Evolutionary conservation across 2,888 invertebrate genomes (phyloP), one percentile per base, ranked within the genome.

Genomic region (Formica aserva): DNA sequence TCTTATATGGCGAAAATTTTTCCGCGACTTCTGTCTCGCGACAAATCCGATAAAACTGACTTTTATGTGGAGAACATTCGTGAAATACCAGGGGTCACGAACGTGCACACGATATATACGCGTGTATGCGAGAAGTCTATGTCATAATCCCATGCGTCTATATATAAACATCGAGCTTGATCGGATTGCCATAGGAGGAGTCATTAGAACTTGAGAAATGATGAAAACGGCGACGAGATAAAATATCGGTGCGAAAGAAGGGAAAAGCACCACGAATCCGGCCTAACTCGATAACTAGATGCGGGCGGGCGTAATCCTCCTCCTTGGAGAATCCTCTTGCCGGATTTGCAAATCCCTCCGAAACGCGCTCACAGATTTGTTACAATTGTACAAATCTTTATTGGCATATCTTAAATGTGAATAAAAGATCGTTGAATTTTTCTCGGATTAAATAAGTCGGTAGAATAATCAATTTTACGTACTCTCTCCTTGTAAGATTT

Each of bases 221-320:
- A 55, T 62, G 67, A 65, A 84, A 86, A 81, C 55, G 86, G 52
- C 65, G 8, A 38, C 9, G 66, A 84, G 88, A 91, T 91, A 88
- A 91, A 91, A 88, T 88, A 82, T 85, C 83, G 13, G 29, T 26
- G n/a, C 32, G 74, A 57, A 63, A 67, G 81, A 52, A 57, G n/a
- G 8, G 32, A 32, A 78, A 38, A 67, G n/a, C 32, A 13, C 41
- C 52, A 67, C 72, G 55, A 72, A 77, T 62, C 65, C 66, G 66
- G 45, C 84, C 65, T 86, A 85, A 86, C 85, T 60, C 76, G 74
- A 81, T 86, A 87, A 88, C 80, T 69, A 83, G 86, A 91, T 91
- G 91, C 91, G 89, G 89, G 91, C 60, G 76, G 67, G 82, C 85
- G 80, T 89, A 88, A 91, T 91, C 89, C 86, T 86, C 60, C 86